A percentile compares a stretch with the other conserved stretches of the same genome.
Evolutionary conservation across 2,888 invertebrate genomes (phyloP).

Genomic region (Drosophila fungiperda): DNA sequence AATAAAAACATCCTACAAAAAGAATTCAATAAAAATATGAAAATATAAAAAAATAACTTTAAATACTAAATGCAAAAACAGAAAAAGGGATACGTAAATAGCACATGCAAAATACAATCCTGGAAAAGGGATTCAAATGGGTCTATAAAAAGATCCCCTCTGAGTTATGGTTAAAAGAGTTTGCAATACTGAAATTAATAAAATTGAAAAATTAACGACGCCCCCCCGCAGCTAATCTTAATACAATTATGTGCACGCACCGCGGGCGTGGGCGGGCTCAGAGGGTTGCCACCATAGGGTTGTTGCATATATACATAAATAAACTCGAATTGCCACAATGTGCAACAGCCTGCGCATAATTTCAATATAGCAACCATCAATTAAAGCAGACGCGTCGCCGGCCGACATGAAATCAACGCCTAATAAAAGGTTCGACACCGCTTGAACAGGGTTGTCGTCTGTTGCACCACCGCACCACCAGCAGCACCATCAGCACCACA

Average conservation of each 20-base stretch:
- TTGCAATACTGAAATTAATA: constrained; percentile 15
- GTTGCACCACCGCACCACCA: constrained; percentile 3
- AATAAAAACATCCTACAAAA: neutral
- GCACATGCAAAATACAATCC: neutral
- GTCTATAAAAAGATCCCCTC: no score
- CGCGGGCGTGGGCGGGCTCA: neutral
- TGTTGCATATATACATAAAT: constrained; percentile 2
- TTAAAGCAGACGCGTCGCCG: constrained; percentile 49
- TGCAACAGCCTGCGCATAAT: constrained; percentile 64
- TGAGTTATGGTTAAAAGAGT: no score
- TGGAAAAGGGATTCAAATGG: neutral
- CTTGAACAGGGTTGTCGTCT: constrained; percentile 37
- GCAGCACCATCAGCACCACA: constrained; percentile 3
- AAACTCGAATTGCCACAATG: constrained; percentile 42
- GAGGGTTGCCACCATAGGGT: neutral
- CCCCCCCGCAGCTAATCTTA: neutral
- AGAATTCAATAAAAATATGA: neutral
- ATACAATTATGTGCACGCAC: constrained; percentile 31
- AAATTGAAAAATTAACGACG: constrained; percentile 4
- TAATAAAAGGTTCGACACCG: constrained; percentile 45
- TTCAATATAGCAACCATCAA: constrained; percentile 58
- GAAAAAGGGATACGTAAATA: neutral
- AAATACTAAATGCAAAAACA: neutral
- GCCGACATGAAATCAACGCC: constrained; percentile 53
- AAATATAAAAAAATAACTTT: neutral